Percentiles rank a stretch among this genome's conserved stretches.
phyloP scores from a whole-genome alignment of 2,113 vertebrate species.

The Lampris incognitus region DNA sequence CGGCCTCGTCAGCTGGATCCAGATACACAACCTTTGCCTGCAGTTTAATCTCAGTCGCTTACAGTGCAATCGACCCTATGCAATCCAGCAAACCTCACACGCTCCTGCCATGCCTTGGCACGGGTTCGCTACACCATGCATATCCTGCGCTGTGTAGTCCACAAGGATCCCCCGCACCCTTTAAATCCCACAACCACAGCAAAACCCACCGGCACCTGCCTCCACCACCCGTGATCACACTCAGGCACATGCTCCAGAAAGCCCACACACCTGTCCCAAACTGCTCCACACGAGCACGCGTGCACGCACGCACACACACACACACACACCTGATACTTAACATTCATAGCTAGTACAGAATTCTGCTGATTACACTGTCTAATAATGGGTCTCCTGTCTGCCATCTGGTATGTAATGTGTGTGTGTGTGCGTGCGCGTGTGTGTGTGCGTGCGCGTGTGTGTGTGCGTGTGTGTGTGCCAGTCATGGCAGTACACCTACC shows the following conservation, averaged over 20 bases:
- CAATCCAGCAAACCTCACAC: constrained; percentile 35
- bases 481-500: constrained; percentile 76
- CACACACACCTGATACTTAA: constrained; percentile 51
- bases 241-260: neutral
- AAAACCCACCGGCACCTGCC: neutral
- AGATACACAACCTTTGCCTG: too few relatives aligned
- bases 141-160: too few relatives aligned
- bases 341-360: neutral
- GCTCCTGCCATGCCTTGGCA: constrained; percentile 2
- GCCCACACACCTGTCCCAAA: neutral
- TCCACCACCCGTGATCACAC: neutral
- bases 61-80: constrained; percentile 8
- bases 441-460: constrained; percentile 22
- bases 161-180: too few relatives aligned
- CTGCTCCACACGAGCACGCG: neutral
- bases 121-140: too few relatives aligned
- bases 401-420: constrained; percentile 1
- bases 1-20: too few relatives aligned
- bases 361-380: constrained; percentile 9
- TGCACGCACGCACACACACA: neutral
- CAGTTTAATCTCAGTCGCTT: too few relatives aligned
- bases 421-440: constrained; percentile 4
- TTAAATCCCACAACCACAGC: neutral
- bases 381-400: constrained; percentile 31
- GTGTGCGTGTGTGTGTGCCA: constrained; percentile 40